phyloP scores from a whole-genome alignment of 2,113 vertebrate species.

The Marmota monax region DNA sequence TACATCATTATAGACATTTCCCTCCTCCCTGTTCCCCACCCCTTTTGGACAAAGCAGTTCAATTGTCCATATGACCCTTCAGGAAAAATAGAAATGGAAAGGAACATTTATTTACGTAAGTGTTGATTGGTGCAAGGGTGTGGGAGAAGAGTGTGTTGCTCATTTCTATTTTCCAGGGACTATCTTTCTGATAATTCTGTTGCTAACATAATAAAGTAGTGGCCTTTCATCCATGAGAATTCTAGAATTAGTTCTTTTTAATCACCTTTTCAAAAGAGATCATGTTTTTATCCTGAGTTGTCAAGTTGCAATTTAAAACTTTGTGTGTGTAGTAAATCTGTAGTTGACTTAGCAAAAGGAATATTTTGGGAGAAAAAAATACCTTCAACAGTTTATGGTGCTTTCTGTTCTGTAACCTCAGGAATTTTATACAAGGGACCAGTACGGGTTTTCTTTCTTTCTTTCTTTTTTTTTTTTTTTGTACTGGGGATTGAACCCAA shows the following conservation, averaged over 20 bases:
- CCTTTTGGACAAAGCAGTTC: neutral
- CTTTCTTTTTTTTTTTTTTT: no score
- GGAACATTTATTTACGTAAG: neutral
- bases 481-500: no score
- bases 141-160: neutral
- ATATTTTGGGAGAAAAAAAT: neutral
- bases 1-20: neutral
- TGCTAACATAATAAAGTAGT: neutral
- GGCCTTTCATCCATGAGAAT: neutral
- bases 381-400: neutral
- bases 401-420: conserved; percentile 21
- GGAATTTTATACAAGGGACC: neutral
- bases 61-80: neutral
- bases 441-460: neutral
- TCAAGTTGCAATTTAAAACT: neutral
- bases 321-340: neutral
- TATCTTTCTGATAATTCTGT: neutral
- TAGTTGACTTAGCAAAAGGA: neutral
- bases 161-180: neutral
- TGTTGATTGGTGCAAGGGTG: neutral
- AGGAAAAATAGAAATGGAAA: neutral
- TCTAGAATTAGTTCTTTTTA: neutral
- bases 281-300: neutral
- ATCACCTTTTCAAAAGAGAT: neutral
- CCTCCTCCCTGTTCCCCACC: fast-evolving